A percentile compares a stretch with the other conserved stretches of the same genome.
Evolutionary conservation across 2,888 invertebrate species (phyloP).

Genomic region (Phortica magna): DNA sequence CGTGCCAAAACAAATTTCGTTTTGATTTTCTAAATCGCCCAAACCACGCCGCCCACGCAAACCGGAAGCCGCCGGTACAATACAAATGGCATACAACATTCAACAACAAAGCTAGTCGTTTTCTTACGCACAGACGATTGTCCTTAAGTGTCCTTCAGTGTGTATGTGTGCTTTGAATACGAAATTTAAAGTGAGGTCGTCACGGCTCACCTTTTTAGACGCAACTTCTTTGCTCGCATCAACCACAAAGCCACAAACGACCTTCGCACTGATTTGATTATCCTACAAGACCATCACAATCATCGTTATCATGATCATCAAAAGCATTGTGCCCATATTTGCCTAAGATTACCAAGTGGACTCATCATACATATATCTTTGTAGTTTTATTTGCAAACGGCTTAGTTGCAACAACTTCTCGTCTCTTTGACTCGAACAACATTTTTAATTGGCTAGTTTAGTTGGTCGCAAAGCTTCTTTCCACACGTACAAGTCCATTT

Average conservation of each 20-base stretch:
- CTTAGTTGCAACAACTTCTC: not conserved
- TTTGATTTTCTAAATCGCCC: conserved; percentile 14
- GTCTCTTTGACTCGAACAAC: not conserved
- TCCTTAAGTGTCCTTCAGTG: conserved; percentile 31
- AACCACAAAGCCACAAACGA: not conserved
- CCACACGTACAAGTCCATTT: conserved; percentile 52
- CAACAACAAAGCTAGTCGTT: not conserved
- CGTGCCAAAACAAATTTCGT: conserved; percentile 24
- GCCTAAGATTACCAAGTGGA: not conserved
- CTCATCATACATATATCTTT: not conserved
- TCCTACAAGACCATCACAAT: conserved; percentile 4
- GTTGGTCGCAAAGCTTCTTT: not conserved
- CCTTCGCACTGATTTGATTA: conserved; percentile 14
- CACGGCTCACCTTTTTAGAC: not conserved
- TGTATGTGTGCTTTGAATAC: conserved; percentile 19
- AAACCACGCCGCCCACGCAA: not conserved
- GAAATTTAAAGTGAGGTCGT: not conserved
- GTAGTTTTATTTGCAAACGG: not conserved
- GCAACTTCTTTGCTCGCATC: not conserved
- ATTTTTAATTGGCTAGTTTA: not conserved
- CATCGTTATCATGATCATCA: conserved; percentile 14
- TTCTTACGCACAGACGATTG: conserved; percentile 19
- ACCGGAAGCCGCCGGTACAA: not conserved
- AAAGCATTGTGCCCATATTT: not conserved
- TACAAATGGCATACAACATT: not conserved